Conservation (phyloP, 2,113 vertebrate species). For the Aegotheles bennettii region DNA sequence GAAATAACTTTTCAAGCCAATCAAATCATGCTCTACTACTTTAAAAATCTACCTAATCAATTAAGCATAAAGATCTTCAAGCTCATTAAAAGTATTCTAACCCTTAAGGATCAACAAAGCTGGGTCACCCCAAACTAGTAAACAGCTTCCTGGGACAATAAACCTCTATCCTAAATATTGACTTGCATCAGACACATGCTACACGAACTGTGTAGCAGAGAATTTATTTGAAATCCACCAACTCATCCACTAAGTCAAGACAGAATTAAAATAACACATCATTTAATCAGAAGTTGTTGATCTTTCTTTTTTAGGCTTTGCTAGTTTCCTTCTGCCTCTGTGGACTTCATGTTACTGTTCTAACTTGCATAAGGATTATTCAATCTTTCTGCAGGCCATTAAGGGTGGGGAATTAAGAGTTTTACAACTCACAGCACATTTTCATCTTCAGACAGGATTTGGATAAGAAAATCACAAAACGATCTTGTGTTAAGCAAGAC, state of each 20-base stretch:
- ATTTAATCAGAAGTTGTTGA: slow-evolving; percentile 27
- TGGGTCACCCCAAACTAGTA: neutral
- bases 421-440: slow-evolving; percentile 5
- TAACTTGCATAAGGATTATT: slow-evolving; percentile 28
- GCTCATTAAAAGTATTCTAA: neutral
- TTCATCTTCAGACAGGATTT: neutral
- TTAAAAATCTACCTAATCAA: slow-evolving; percentile 13
- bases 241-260: neutral
- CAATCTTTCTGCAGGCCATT: slow-evolving; percentile 3
- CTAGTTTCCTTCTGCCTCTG: neutral
- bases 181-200: neutral
- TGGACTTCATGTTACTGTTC: neutral
- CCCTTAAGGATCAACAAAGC: slow-evolving; percentile 6
- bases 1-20: neutral
- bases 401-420: slow-evolving; percentile 34
- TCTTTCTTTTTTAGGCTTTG: slow-evolving; percentile 1
- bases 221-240: neutral
- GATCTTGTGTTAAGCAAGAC: neutral
- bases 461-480: neutral
- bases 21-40: neutral
- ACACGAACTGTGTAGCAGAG: neutral
- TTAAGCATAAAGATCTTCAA: neutral
- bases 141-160: neutral
- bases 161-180: neutral
- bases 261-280: slow-evolving; percentile 21